Percentiles rank a stretch among this genome's conserved stretches.
These are phyloP conservation scores for Pangasius mekongensis DNA, from an alignment of 2,797 vertebrate species.

Conservation along the genomic window DNA sequence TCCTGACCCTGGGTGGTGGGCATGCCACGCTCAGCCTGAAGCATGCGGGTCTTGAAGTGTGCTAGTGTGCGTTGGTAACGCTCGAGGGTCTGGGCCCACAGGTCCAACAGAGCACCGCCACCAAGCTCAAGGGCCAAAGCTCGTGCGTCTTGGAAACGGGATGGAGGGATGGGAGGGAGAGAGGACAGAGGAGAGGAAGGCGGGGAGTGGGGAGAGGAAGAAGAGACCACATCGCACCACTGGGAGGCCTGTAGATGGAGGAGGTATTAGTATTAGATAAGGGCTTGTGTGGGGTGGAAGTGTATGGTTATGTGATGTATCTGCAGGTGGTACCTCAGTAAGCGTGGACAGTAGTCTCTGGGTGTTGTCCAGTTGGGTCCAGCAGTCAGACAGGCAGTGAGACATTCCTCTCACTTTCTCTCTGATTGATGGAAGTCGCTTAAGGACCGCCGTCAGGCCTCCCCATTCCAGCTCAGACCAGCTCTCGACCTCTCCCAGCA, in stretches of 20 bases:
- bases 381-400: conserved; percentile 80
- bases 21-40: conserved; percentile 51
- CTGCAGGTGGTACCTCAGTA: conserved; percentile 70
- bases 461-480: conserved; percentile 79
- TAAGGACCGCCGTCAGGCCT: conserved; percentile 70
- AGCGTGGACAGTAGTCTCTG: conserved; percentile 79
- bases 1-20: background rate
- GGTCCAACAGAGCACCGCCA: conserved; percentile 74
- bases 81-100: conserved; percentile 80
- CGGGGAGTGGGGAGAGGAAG: conserved; percentile 66
- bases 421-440: conserved; percentile 72
- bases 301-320: background rate
- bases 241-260: conserved; percentile 71
- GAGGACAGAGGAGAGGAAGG: conserved; percentile 75
- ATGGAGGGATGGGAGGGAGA: conserved; percentile 80
- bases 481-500: conserved; percentile 73
- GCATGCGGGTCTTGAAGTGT: conserved; percentile 58
- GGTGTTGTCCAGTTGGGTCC: conserved; percentile 79
- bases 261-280: background rate
- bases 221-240: conserved; percentile 77
- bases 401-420: conserved; percentile 79
- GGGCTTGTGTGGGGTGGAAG: background rate
- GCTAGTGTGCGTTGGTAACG: conserved; percentile 76
- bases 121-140: conserved; percentile 84
- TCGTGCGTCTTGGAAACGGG: conserved; percentile 85